Base-by-base conservation (phyloP, 92 coral and sea anemone species). In the Ricordea florida region DNA sequence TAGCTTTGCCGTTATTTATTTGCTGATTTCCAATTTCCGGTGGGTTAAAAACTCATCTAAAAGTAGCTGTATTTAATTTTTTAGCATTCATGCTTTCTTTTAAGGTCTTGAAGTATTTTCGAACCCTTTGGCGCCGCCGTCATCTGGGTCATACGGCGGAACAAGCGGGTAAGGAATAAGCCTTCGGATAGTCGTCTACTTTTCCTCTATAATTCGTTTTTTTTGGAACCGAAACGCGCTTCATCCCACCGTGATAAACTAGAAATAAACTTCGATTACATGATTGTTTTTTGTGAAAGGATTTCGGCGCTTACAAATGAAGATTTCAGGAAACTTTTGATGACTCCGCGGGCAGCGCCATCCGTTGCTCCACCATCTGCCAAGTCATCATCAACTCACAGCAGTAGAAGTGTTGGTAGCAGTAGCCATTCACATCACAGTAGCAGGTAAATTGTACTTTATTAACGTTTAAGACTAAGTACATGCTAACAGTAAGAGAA, bases 341-440 rank as follows among this genome's bases (percentile, higher is more conserved):
- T 94, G 98, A 94, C 98, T 1, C 98, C 98, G 3, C 89, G 96
- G 30, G 66, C 90, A 26, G 96, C 94, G 15, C 92, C 98, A 23
- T 80, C 85, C 45, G 97, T 88, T 6, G 97, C 98, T 23, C 98
- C 98, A 11, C 97, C 96, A 16, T 66, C 91, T 35, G 87, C 91
- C 10, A 93, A 64, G 82, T 59, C 75, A 6, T 25, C 36, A 16
- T 74, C 71, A 78, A 76, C 65, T 33, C 78, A 63, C 83, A 79
- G 66, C 71, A 69, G 85, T 17, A 70, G 30, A 28, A 55, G 56
- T 11, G 27, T 56, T 4, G 30, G 74, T 66, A 66, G 83, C 42
- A 58, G 30, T 16, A 48, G 35, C 58, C 40, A 70, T 44, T 69
- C 65, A 8, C 83, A 50, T 50, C 65, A 40, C 5, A 62, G 27